A percentile compares a stretch with the other conserved stretches of the same genome.
These are phyloP conservation scores for Cerastoderma edule DNA, from an alignment of 2,888 invertebrate genomes.

Conservation along the genomic window DNA sequence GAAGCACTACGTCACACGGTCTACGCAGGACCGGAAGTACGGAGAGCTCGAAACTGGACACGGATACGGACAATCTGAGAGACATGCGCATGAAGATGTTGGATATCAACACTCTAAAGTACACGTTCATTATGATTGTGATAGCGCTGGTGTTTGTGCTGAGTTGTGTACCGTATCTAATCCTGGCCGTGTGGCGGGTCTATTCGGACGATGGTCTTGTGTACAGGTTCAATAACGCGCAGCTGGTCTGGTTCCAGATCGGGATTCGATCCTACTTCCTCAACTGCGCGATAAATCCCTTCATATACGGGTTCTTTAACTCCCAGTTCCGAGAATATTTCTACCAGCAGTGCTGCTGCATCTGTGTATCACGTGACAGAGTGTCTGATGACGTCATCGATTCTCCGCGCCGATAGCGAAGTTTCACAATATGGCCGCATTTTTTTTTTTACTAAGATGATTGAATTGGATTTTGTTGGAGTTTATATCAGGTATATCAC, in stretches of 20 bases:
- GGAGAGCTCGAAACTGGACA: constrained; percentile 52
- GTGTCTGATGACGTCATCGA: constrained; percentile 12
- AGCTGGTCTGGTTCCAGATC: constrained; percentile 63
- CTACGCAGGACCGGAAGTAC: constrained; percentile 55
- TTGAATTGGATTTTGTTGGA: too few relatives aligned
- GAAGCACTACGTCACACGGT: constrained; percentile 29
- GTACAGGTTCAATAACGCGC: constrained; percentile 49
- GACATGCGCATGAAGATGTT: constrained; percentile 61
- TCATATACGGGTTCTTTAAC: constrained; percentile 70
- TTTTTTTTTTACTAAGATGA: too few relatives aligned
- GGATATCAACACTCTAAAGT: constrained; percentile 61
- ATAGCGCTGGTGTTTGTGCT: constrained; percentile 65
- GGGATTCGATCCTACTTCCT: constrained; percentile 64
- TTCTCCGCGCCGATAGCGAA: constrained; percentile 6
- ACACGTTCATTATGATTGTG: constrained; percentile 64
- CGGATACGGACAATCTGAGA: constrained; percentile 53
- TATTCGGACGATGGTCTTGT: constrained; percentile 57
- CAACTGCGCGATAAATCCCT: constrained; percentile 65
- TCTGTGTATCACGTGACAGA: constrained; percentile 25
- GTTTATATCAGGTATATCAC: too few relatives aligned
- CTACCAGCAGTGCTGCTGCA: constrained; percentile 23
- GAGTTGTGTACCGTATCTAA: constrained; percentile 65
- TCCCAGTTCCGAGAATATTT: constrained; percentile 61
- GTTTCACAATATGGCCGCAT: too few relatives aligned
- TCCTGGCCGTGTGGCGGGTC: constrained; percentile 59